phyloP scores from a whole-genome alignment of 1,140 invertebrate species.

The Gryon sp. region DNA sequence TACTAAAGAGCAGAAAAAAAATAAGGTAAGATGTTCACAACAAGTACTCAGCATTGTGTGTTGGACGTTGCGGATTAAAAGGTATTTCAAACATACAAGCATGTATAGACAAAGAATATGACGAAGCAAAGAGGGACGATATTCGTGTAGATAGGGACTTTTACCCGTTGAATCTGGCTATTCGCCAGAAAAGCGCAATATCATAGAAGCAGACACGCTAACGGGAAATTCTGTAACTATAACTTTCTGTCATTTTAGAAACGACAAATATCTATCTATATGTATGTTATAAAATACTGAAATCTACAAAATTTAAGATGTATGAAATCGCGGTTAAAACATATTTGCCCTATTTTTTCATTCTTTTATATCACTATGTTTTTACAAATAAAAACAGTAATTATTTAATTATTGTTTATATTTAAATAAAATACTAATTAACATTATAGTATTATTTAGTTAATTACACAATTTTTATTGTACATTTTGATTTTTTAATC shows the following conservation, averaged over 20 bases:
- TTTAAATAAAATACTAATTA: too few relatives aligned
- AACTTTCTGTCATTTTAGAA: slow-evolving; percentile 60
- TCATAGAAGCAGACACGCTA: slow-evolving; percentile 65
- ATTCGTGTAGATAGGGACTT: slow-evolving; percentile 58
- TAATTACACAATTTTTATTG: too few relatives aligned
- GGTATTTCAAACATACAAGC: slow-evolving; percentile 46
- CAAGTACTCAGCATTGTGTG: slow-evolving; percentile 31
- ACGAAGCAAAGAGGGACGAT: slow-evolving; percentile 43
- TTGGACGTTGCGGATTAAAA: slow-evolving; percentile 64
- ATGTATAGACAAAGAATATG: slow-evolving; percentile 54
- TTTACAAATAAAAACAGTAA: too few relatives aligned
- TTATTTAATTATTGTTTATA: too few relatives aligned
- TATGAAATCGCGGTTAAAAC: slow-evolving; percentile 8
- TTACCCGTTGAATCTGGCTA: slow-evolving; percentile 59
- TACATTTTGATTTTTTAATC: too few relatives aligned
- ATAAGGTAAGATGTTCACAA: slow-evolving; percentile 25
- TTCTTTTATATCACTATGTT: too few relatives aligned
- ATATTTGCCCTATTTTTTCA: too few relatives aligned
- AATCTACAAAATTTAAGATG: slow-evolving; percentile 12
- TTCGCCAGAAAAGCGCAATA: slow-evolving; percentile 69
- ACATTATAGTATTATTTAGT: too few relatives aligned
- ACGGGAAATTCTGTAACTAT: slow-evolving; percentile 60
- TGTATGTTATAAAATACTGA: background rate
- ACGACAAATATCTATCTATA: slow-evolving; percentile 32
- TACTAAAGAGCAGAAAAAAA: slow-evolving; percentile 18